Conservation (phyloP, 1,140 invertebrate genomes). For the Mya arenaria region DNA sequence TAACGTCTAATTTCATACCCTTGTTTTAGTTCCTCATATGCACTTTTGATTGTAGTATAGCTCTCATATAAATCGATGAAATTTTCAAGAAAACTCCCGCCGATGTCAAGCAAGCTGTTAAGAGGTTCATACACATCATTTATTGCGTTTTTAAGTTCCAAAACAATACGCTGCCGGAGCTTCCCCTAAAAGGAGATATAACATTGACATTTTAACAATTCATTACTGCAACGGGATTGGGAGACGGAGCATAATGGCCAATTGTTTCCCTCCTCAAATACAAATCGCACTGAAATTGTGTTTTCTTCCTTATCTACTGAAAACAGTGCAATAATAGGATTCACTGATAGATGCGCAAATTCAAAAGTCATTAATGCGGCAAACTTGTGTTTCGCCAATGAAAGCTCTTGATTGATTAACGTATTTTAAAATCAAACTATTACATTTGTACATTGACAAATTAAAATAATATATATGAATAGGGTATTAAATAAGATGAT, state of each 20-base stretch:
- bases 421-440: too few relatives aligned
- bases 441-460: too few relatives aligned
- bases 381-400: too few relatives aligned
- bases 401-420: too few relatives aligned
- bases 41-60: not conserved
- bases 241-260: not conserved
- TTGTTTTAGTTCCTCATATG: slow-evolving; percentile 5
- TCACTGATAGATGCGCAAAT: too few relatives aligned
- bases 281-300: not conserved
- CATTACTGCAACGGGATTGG: not conserved
- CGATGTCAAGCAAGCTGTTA: not conserved
- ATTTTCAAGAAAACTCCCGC: not conserved
- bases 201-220: not conserved
- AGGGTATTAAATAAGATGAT: too few relatives aligned
- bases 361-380: too few relatives aligned
- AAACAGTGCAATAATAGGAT: too few relatives aligned
- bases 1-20: not conserved
- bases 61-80: slow-evolving; percentile 4
- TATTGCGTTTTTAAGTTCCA: not conserved
- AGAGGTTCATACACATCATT: not conserved
- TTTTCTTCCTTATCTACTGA: too few relatives aligned
- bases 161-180: not conserved
- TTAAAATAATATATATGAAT: too few relatives aligned
- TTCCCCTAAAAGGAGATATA: not conserved
- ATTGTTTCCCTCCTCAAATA: not conserved